These are phyloP conservation scores for Trachymyrmex septentrionalis DNA, from an alignment of 1,140 invertebrate genomes.

Conservation along the genomic window DNA sequence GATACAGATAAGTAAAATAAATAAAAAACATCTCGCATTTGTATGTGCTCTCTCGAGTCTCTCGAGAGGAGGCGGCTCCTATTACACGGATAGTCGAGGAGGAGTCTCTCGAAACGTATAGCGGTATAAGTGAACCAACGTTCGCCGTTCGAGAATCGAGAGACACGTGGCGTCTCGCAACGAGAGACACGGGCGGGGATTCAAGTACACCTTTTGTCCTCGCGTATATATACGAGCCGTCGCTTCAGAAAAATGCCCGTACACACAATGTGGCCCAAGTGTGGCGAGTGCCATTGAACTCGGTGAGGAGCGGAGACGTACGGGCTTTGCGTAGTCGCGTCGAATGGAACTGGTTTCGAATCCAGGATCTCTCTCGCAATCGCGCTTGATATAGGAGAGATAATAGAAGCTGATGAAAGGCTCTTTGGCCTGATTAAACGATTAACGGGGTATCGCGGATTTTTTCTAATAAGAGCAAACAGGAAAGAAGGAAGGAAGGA, in stretches of 20 bases:
- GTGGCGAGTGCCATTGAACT: slow-evolving; percentile 74
- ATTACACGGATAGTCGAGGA: not conserved
- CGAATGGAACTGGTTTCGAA: slow-evolving; percentile 73
- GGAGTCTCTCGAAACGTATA: slow-evolving; percentile 48
- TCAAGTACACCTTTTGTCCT: slow-evolving; percentile 73
- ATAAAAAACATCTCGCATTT: not conserved
- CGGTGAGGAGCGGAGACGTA: slow-evolving; percentile 11
- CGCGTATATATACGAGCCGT: slow-evolving; percentile 29
- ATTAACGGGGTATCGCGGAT: not conserved
- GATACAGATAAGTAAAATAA: not conserved
- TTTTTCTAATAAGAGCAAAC: not conserved
- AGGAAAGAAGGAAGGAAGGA: not conserved
- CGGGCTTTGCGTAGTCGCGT: slow-evolving; percentile 37
- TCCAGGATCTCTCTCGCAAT: slow-evolving; percentile 72
- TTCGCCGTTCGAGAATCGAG: slow-evolving; percentile 1
- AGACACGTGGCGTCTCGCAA: slow-evolving; percentile 20
- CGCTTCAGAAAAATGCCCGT: slow-evolving; percentile 66
- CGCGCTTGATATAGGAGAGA: slow-evolving; percentile 37
- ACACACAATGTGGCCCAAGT: slow-evolving; percentile 70
- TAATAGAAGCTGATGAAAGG: slow-evolving; percentile 72
- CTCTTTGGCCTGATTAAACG: not conserved
- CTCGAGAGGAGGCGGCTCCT: not conserved
- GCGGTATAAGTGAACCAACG: not conserved
- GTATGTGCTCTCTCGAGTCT: not conserved
- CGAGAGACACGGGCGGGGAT: slow-evolving; percentile 41